Conservation (phyloP, 1,140 invertebrate genomes). For the Piezodorus guildinii region DNA sequence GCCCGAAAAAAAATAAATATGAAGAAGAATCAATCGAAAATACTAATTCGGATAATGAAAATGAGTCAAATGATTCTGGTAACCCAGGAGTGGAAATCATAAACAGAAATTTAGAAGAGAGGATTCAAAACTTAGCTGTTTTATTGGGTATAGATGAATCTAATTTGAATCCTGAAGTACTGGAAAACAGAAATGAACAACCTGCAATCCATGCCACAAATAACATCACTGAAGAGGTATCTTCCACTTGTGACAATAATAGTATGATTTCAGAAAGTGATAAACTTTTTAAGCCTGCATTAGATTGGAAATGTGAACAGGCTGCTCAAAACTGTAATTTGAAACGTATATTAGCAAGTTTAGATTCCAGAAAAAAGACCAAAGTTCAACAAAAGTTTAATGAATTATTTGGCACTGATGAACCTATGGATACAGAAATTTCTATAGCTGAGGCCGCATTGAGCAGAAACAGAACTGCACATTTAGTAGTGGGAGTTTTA, state of each 20-base stretch:
- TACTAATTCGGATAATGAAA: not conserved
- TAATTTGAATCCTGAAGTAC: not conserved
- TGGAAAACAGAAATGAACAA: too few relatives aligned
- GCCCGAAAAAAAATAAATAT: not conserved
- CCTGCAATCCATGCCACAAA: too few relatives aligned
- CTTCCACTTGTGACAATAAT: too few relatives aligned
- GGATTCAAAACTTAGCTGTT: not conserved
- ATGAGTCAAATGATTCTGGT: not conserved
- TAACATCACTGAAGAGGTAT: too few relatives aligned
- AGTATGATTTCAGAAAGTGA: too few relatives aligned
- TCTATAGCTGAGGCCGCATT: not conserved
- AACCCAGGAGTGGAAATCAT: not conserved
- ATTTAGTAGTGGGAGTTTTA: not conserved
- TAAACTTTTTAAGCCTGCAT: not conserved
- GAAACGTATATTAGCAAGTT: not conserved
- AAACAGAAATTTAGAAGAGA: not conserved
- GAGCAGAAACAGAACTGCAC: not conserved
- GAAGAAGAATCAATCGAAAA: not conserved
- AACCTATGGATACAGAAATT: not conserved
- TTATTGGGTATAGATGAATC: not conserved
- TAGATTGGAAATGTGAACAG: not conserved
- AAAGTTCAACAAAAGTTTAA: not conserved
- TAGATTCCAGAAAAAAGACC: not conserved
- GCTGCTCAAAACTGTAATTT: conserved; percentile 6
- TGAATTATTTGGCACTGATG: not conserved